Conservation (phyloP, 2,797 vertebrate species). For the Phoebastria nigripes region DNA sequence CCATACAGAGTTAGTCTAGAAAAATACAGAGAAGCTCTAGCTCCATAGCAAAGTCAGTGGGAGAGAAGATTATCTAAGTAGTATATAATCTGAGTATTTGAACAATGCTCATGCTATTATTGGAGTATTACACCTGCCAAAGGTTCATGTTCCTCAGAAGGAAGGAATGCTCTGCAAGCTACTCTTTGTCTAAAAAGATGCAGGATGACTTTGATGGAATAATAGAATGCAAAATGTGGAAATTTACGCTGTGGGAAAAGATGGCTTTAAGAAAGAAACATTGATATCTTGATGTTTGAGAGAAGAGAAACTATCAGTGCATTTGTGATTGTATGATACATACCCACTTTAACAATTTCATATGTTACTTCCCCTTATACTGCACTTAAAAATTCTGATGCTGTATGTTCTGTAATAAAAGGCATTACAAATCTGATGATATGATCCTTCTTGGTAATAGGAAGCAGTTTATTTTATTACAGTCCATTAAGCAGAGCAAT, state of each 20-base stretch:
- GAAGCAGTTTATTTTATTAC: conserved; percentile 48
- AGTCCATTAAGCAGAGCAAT: conserved; percentile 41
- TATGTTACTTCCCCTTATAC: background rate
- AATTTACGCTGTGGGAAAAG: background rate
- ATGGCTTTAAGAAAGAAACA: background rate
- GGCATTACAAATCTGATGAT: conserved; percentile 34
- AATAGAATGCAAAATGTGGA: background rate
- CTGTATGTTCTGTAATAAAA: conserved; percentile 31
- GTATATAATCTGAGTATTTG: background rate
- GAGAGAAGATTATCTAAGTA: background rate
- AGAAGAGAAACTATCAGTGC: background rate
- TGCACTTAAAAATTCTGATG: conserved; percentile 20
- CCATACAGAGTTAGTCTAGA: background rate
- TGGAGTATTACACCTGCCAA: background rate
- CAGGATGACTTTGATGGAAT: background rate
- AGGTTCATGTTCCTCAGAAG: background rate
- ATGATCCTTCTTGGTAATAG: conserved; percentile 25
- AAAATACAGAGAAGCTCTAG: background rate
- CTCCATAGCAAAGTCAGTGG: background rate
- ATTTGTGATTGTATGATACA: background rate
- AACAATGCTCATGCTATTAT: background rate
- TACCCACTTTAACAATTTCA: background rate
- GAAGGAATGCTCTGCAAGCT: background rate
- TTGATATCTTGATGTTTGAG: background rate
- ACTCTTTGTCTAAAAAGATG: background rate